Conservation (phyloP, 2,113 vertebrate genomes). For the Lepus americanus region DNA sequence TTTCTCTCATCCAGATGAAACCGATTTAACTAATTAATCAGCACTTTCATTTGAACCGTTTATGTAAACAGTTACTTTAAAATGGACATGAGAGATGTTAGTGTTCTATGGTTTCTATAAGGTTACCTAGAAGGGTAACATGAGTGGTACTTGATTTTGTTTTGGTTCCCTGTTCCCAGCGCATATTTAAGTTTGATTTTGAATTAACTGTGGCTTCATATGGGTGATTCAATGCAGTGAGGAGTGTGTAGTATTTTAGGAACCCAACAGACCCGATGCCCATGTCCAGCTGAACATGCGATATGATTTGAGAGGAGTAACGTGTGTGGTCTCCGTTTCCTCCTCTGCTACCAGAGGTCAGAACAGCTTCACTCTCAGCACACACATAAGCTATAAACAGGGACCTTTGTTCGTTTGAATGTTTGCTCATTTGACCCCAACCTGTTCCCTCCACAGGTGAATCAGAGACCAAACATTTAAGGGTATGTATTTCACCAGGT, state of each 20-base stretch:
- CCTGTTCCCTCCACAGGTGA: background rate
- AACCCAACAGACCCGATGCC: background rate
- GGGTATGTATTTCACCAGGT: background rate
- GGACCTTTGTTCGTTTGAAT: background rate
- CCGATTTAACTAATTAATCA: background rate
- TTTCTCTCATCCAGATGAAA: background rate
- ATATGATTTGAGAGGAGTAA: background rate
- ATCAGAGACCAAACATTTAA: background rate
- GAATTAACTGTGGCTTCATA: background rate
- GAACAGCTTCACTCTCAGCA: background rate
- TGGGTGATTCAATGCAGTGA: background rate
- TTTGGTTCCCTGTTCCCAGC: background rate
- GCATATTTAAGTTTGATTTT: background rate
- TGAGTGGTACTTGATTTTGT: background rate
- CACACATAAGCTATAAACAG: background rate
- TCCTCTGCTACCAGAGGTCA: background rate
- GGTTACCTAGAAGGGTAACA: background rate
- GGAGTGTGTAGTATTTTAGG: background rate
- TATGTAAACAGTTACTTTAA: background rate
- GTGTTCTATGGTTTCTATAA: background rate
- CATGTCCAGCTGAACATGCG: background rate
- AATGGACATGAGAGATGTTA: background rate
- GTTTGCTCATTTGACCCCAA: constrained; percentile 23
- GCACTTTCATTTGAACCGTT: background rate
- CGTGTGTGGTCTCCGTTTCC: background rate